Evolutionary conservation across 2,113 vertebrate species (phyloP).

Genomic region (Scomber scombrus): DNA sequence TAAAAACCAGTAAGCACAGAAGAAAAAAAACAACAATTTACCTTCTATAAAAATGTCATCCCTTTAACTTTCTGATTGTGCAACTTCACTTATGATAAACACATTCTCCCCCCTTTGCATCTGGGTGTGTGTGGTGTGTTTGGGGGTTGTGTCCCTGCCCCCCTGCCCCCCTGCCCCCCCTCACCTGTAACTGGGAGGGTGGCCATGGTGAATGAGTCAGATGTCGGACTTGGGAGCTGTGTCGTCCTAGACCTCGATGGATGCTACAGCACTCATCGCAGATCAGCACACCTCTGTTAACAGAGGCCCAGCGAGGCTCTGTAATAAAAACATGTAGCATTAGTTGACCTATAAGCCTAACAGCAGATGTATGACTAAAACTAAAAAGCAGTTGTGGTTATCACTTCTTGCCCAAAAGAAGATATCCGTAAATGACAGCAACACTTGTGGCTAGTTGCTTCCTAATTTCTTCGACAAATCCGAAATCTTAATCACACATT

Average conservation of each 20-base stretch:
- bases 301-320: constrained; percentile 98
- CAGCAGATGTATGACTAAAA: not conserved
- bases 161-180: too few relatives aligned
- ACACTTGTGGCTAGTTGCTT: constrained; percentile 4
- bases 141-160: not conserved
- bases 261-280: constrained; percentile 99
- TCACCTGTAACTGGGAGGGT: constrained; percentile 94
- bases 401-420: not conserved
- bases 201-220: constrained; percentile 95
- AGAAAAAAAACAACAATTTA: not conserved
- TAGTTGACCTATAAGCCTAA: not conserved
- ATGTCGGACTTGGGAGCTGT: constrained; percentile 98
- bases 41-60: not conserved
- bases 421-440: not conserved
- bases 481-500: constrained; percentile 6
- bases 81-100: not conserved
- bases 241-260: constrained; percentile 95
- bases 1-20: constrained; percentile 64
- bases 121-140: not conserved
- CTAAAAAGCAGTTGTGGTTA: not conserved
- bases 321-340: constrained; percentile 18
- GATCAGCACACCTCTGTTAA: constrained; percentile 95
- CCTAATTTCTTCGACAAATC: constrained; percentile 4
- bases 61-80: not conserved
- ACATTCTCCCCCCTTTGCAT: not conserved